Conservation (phyloP, 1,140 invertebrate species). For the Berghia stephanieae region DNA sequence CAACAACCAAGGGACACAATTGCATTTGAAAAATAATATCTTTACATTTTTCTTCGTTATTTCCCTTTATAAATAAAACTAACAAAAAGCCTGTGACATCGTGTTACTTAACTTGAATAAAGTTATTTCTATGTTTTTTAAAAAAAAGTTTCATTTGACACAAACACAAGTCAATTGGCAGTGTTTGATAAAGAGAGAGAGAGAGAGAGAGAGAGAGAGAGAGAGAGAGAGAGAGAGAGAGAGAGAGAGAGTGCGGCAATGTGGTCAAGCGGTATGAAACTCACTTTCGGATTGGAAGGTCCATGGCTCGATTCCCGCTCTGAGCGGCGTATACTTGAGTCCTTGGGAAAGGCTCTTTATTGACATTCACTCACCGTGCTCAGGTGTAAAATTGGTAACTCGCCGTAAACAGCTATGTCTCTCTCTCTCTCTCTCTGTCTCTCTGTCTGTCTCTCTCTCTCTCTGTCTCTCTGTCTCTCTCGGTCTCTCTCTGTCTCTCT, state of each 20-base stretch:
- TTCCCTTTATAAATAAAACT: not conserved
- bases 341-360: too few species aligned
- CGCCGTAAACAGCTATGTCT: not conserved
- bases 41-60: slow-evolving; percentile 1
- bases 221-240: not conserved
- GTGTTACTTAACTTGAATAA: not conserved
- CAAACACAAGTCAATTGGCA: not conserved
- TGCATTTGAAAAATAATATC: not conserved
- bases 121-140: slow-evolving; percentile 6
- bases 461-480: not conserved
- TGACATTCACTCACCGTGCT: too few species aligned
- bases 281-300: too few species aligned
- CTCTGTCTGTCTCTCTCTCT: not conserved
- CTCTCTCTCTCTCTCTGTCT: not conserved
- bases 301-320: too few species aligned
- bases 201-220: not conserved
- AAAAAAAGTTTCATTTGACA: not conserved
- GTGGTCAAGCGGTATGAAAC: too few species aligned
- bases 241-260: too few species aligned
- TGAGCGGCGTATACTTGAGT: too few species aligned
- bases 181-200: not conserved
- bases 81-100: not conserved
- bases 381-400: not conserved
- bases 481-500: too few species aligned
- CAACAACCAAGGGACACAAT: not conserved